Percentiles rank a stretch among this genome's conserved stretches.
These are phyloP conservation scores for Myotis daubentonii DNA, from an alignment of 2,797 vertebrate genomes.

Conservation along the genomic window DNA sequence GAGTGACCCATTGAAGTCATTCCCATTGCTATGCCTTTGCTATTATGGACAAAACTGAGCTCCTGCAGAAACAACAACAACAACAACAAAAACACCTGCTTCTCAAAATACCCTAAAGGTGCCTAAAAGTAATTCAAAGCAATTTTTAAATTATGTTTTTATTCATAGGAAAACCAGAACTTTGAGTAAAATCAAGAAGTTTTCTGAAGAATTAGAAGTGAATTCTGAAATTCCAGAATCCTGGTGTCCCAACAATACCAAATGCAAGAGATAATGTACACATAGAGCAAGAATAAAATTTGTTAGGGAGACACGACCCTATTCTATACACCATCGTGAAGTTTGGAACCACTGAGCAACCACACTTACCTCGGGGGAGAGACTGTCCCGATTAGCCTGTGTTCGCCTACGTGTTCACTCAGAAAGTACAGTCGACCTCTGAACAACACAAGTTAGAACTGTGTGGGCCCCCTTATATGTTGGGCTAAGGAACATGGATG, in stretches of 20 bases:
- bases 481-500: background rate
- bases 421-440: background rate
- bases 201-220: conserved; percentile 11
- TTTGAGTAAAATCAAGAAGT: background rate
- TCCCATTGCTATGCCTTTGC: background rate
- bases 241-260: background rate
- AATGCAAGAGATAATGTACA: background rate
- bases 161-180: background rate
- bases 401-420: background rate
- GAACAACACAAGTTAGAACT: background rate
- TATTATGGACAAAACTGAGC: background rate
- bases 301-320: background rate
- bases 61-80: background rate
- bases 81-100: background rate
- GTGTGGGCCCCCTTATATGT: background rate
- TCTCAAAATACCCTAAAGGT: background rate
- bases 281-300: background rate
- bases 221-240: conserved; percentile 36
- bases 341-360: background rate
- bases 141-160: background rate
- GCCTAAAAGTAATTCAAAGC: background rate
- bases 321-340: background rate
- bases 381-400: background rate
- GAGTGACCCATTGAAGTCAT: background rate
- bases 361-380: background rate